Evolutionary conservation across 2,888 invertebrate genomes (phyloP).

Genomic region (Oscheius sp.): DNA sequence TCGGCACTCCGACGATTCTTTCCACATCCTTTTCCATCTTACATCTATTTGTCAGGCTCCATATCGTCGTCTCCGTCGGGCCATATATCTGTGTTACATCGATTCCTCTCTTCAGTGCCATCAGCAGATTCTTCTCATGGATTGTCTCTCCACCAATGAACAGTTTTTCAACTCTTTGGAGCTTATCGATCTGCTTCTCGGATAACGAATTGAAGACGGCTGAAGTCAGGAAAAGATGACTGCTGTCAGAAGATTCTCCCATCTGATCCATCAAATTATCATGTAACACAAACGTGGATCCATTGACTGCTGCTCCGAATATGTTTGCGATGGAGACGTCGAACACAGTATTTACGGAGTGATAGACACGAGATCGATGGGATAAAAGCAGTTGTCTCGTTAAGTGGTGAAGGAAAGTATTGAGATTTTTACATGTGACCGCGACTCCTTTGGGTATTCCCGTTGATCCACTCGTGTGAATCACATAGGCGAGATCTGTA

Average conservation of each 20-base stretch:
- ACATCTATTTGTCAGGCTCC: conserved; percentile 49
- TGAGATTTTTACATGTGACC: conserved; percentile 50
- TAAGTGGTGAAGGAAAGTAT: conserved; percentile 47
- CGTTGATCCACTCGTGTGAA: conserved; percentile 67
- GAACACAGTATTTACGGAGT: conserved; percentile 62
- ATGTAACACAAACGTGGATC: conserved; percentile 39
- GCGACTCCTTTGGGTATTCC: conserved; percentile 65
- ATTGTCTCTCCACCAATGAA: conserved; percentile 65
- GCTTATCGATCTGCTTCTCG: conserved; percentile 33
- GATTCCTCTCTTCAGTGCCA: conserved; percentile 9
- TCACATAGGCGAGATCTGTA: conserved; percentile 51
- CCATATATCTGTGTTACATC: conserved; percentile 62
- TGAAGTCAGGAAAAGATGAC: conserved; percentile 56
- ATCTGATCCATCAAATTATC: not conserved
- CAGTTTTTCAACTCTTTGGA: conserved; percentile 41
- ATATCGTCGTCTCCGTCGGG: conserved; percentile 65
- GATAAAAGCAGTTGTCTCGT: conserved; percentile 49
- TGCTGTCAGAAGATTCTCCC: conserved; percentile 13
- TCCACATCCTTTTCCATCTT: conserved; percentile 33
- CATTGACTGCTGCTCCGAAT: conserved; percentile 51
- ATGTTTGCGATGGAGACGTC: conserved; percentile 65
- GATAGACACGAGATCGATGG: conserved; percentile 37
- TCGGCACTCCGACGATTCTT: conserved; percentile 44
- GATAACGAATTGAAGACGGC: conserved; percentile 61
- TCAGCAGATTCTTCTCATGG: conserved; percentile 32